Base-by-base conservation (phyloP, 2,797 vertebrate genomes). In the Aldrovandia affinis region DNA sequence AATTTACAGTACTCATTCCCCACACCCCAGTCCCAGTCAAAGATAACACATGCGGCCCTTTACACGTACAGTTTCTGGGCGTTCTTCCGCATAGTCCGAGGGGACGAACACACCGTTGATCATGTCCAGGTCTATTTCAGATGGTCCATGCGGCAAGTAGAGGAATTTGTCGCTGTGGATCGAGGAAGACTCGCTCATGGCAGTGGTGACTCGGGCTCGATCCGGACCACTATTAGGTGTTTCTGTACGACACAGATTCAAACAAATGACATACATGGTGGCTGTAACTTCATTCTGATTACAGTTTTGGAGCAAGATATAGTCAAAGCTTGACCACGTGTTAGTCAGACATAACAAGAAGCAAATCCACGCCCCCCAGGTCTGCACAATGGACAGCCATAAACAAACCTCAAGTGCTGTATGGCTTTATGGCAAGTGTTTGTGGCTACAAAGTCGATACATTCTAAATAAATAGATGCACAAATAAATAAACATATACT, bases 191-290 rank as follows among this genome's bases (percentile, higher is more conserved):
- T 90, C 90, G 87, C 92, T 93, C 91, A 92, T 90, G 86, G 92
- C 87, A 89, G 89, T 93, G 87, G 88, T 85, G 84, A 92, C 89
- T 81, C 89, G 89, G 89, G 92, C 87, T 39, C 86, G 90, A 81
- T 94, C 90, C 86, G 89, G 63, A 81, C 95, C 91, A 90, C 92
- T 93, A 86, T 96, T 91, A 92, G 95, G 95, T 89, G 95, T 95
- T 85, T 96, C 96, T 97, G 92, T 87, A 63, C 61, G 44, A 57
- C 77, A 83, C 65, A 87, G 18, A 28, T 39, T 70, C 18, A 44
- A 15, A 44, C 42, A 6, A 47, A 25, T 47, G 42, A n/a, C 70
- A 75, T 8, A 2, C 25, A 9, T 18, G 1, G 22, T 42, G 39
- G 20, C 36, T 61, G 4, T 25, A 25, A 18, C 20, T 61, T 61